Evolutionary conservation across 53 echinoderm and acorn worm genomes (phyloP).

Genomic region (Astropecten irregularis): DNA sequence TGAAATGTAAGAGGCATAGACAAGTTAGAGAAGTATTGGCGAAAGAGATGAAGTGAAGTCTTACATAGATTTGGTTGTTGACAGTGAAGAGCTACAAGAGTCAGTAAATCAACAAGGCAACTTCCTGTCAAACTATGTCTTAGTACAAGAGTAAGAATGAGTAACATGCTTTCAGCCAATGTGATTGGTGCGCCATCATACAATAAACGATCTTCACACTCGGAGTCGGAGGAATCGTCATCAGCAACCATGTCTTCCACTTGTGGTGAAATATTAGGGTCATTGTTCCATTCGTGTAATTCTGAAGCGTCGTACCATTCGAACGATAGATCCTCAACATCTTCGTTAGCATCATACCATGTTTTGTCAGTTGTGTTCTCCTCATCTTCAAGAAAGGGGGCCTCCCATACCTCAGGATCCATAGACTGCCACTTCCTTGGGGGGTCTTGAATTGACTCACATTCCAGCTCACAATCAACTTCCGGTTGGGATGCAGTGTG

Average conservation of each 20-base stretch:
- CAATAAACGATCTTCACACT: slow-evolving; percentile 11
- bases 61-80: slow-evolving; percentile 64
- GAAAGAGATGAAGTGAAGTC: slow-evolving; percentile 62
- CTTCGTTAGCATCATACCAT: not conserved
- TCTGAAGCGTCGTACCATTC: not conserved
- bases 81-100: slow-evolving; percentile 67
- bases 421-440: too few relatives aligned
- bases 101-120: slow-evolving; percentile 58
- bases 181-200: slow-evolving; percentile 62
- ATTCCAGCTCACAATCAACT: too few relatives aligned
- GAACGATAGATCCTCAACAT: not conserved
- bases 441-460: too few relatives aligned
- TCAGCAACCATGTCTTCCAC: not conserved
- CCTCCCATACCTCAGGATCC: too few relatives aligned
- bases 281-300: not conserved
- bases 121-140: slow-evolving; percentile 69
- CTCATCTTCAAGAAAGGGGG: not conserved
- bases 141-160: slow-evolving; percentile 51
- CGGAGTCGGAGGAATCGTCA: too few relatives aligned
- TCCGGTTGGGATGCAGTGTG: too few relatives aligned
- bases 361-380: not conserved
- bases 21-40: slow-evolving; percentile 61
- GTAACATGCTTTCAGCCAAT: slow-evolving; percentile 59
- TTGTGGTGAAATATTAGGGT: not conserved
- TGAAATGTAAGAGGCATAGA: slow-evolving; percentile 66